Conservation (phyloP, 2,113 vertebrate genomes). For the Psettodes erumei region DNA sequence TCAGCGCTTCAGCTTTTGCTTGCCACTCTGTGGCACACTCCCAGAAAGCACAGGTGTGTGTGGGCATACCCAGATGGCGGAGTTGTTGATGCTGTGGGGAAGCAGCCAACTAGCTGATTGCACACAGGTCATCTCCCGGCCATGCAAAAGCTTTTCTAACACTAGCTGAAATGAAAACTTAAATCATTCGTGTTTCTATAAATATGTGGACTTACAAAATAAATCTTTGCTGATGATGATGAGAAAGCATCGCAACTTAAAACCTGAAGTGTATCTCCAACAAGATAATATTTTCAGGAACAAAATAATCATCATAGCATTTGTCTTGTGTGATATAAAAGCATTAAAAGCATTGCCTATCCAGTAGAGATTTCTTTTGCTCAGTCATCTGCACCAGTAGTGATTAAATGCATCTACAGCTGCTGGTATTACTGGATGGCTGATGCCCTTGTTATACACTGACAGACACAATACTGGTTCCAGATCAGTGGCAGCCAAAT, state of each 20-base stretch:
- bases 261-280: not conserved
- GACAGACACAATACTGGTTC: constrained; percentile 9
- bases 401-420: not conserved
- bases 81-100: constrained; percentile 50
- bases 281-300: not conserved
- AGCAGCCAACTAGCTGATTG: constrained; percentile 40
- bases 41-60: constrained; percentile 74
- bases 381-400: not conserved
- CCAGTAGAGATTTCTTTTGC: not conserved
- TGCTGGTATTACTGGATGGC: not conserved
- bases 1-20: constrained; percentile 25
- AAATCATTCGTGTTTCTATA: not conserved
- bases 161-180: constrained; percentile 4
- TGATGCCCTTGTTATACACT: constrained; percentile 4
- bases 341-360: not conserved
- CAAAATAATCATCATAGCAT: not conserved
- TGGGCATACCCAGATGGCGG: constrained; percentile 76
- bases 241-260: not conserved
- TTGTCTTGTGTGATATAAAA: not conserved
- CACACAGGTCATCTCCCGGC: constrained; percentile 37
- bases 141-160: constrained; percentile 21
- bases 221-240: not conserved
- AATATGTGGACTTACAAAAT: constrained; percentile 4
- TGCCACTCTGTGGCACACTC: constrained; percentile 57
- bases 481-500: constrained; percentile 20